Conservation (phyloP, 2,888 invertebrate genomes). For the Tenthredo mesomela region DNA sequence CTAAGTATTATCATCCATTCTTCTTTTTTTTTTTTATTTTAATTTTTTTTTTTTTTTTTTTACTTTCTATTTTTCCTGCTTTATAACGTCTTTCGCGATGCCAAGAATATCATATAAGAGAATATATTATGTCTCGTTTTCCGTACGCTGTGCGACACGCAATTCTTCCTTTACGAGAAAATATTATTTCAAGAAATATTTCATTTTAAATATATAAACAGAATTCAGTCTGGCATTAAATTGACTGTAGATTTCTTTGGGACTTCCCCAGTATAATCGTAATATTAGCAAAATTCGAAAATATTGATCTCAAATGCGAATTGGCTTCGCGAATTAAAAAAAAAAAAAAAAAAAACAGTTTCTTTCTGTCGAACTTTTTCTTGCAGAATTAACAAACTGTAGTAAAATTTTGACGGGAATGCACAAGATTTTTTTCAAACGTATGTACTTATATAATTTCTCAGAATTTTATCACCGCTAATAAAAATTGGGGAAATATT, state of each 20-base stretch:
- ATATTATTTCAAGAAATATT: background rate
- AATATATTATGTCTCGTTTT: background rate
- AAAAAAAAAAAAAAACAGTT: background rate
- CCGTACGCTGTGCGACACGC: background rate
- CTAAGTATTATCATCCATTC: background rate
- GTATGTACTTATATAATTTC: background rate
- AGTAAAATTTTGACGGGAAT: background rate
- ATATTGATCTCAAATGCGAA: background rate
- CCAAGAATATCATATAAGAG: background rate
- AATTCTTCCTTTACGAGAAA: background rate
- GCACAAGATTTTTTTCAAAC: background rate
- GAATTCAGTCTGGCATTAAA: background rate
- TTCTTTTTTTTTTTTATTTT: background rate
- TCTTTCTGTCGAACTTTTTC: background rate
- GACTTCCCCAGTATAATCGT: background rate
- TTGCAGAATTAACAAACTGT: background rate
- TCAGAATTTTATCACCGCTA: background rate
- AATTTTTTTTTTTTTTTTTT: background rate
- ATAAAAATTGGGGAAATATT: background rate
- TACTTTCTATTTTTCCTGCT: background rate
- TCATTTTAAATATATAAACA: background rate
- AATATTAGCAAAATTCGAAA: background rate
- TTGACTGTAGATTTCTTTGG: background rate
- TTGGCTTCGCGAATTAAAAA: background rate
- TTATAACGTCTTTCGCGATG: background rate